These are phyloP conservation scores for Tuta absoluta DNA, from an alignment of 2,888 invertebrate species.

Conservation along the genomic window DNA sequence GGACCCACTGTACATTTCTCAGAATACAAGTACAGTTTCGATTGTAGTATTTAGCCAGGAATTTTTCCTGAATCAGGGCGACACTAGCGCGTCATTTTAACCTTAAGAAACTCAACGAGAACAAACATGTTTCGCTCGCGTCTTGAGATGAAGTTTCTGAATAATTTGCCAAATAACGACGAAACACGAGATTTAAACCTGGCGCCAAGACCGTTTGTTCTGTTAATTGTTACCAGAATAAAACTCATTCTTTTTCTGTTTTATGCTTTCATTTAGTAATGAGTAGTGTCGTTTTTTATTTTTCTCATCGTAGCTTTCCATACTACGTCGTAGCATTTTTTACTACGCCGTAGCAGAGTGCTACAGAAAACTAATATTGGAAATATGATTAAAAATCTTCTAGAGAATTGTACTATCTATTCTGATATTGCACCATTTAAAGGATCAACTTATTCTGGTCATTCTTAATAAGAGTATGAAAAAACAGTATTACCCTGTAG, in stretches of 20 bases:
- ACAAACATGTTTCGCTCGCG: slow-evolving; percentile 71
- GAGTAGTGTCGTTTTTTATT: no score
- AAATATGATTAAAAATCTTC: no score
- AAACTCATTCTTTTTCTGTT: slow-evolving; percentile 44
- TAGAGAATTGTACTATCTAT: no score
- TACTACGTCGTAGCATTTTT: neutral
- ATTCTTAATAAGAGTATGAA: no score
- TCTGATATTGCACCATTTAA: no score
- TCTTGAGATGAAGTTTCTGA: slow-evolving; percentile 71
- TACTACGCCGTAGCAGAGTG: neutral
- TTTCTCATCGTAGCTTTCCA: no score
- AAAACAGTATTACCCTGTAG: no score
- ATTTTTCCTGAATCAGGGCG: neutral
- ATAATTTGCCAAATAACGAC: slow-evolving; percentile 76
- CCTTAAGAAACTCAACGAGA: slow-evolving; percentile 54
- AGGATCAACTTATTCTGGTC: no score
- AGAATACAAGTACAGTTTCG: no score
- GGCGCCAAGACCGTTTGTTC: slow-evolving; percentile 71
- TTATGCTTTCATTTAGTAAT: no score
- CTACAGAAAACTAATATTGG: no score
- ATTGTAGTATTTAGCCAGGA: neutral
- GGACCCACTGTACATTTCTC: no score
- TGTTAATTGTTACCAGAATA: slow-evolving; percentile 70
- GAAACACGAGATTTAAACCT: slow-evolving; percentile 75
- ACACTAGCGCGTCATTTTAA: neutral